phyloP scores from a whole-genome alignment of 2,797 vertebrate species.

The Fistularia commersonii region DNA sequence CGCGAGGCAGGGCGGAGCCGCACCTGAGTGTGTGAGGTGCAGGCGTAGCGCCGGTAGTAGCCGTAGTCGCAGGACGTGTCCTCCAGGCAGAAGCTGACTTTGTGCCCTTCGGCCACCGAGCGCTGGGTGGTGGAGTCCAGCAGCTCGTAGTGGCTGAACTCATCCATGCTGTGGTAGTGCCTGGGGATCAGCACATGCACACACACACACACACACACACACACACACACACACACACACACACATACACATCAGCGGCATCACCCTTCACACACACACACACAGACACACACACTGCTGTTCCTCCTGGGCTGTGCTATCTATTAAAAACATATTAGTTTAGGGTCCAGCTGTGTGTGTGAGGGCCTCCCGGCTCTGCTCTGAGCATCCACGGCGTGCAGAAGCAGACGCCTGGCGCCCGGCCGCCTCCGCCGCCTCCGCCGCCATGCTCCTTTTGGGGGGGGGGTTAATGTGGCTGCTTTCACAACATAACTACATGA shows the following conservation, averaged over 20 bases:
- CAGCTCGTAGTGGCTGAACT: slow-evolving; percentile 98
- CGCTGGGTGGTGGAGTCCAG: slow-evolving; percentile 84
- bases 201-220: slow-evolving; percentile 7
- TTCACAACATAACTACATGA: slow-evolving; percentile 62
- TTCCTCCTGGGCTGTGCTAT: too few species aligned
- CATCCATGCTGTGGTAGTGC: slow-evolving; percentile 98
- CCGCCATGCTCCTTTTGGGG: slow-evolving; percentile 52
- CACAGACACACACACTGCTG: background rate
- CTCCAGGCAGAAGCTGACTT: slow-evolving; percentile 98
- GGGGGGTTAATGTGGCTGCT: slow-evolving; percentile 26
- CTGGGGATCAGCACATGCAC: slow-evolving; percentile 63
- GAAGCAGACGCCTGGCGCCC: too few species aligned
- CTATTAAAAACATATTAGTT: too few species aligned
- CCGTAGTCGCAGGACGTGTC: slow-evolving; percentile 98
- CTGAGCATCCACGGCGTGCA: too few species aligned
- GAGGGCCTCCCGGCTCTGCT: too few species aligned
- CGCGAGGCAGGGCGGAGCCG: background rate
- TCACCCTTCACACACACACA: background rate
- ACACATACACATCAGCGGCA: too few species aligned
- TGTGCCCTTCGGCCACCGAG: slow-evolving; percentile 95
- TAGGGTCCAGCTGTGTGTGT: too few species aligned
- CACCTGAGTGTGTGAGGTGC: slow-evolving; percentile 87
- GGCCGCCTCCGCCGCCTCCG: too few species aligned
- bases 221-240: too few species aligned
- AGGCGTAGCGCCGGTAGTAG: slow-evolving; percentile 91